These are phyloP conservation scores for Lateolabrax maculatus DNA, from an alignment of 2,797 vertebrate genomes.

Conservation along the genomic window DNA sequence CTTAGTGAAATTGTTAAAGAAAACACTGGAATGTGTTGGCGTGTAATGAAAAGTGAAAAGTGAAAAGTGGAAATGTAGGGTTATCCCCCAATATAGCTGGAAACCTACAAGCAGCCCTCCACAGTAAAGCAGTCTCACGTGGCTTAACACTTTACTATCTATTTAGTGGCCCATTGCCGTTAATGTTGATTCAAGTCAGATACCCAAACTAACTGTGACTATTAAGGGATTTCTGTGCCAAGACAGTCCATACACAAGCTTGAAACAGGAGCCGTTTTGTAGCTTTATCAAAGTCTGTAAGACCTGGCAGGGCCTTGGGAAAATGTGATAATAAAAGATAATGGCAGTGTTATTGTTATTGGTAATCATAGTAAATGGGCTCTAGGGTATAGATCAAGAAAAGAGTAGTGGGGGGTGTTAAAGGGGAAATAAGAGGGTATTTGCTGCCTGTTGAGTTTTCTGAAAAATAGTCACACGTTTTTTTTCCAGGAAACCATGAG, in stretches of 20 bases:
- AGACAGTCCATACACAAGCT: constrained; percentile 48
- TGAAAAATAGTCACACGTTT: constrained; percentile 43
- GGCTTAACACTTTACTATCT: constrained; percentile 63
- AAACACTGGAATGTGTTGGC: constrained; percentile 10
- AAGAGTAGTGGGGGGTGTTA: constrained; percentile 21
- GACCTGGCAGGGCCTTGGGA: constrained; percentile 60
- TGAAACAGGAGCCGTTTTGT: constrained; percentile 66
- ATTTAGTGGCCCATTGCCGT: constrained; percentile 69
- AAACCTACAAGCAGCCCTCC: constrained; percentile 37
- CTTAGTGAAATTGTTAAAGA: not conserved
- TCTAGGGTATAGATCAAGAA: constrained; percentile 63
- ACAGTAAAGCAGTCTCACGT: constrained; percentile 56
- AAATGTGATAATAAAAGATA: constrained; percentile 81
- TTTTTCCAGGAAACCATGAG: constrained; percentile 43
- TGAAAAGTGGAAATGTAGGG: constrained; percentile 25
- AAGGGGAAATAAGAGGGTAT: constrained; percentile 37
- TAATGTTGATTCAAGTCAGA: constrained; percentile 60
- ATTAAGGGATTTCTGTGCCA: constrained; percentile 61
- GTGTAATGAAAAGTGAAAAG: constrained; percentile 28
- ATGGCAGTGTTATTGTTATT: constrained; percentile 79
- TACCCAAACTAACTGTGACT: constrained; percentile 61
- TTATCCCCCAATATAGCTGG: constrained; percentile 26
- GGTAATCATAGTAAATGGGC: constrained; percentile 78
- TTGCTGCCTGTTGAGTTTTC: constrained; percentile 32
- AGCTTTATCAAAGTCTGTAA: constrained; percentile 70